Evolutionary conservation across 2,113 vertebrate species (phyloP).

Genomic region (Pygoscelis antarcticus): DNA sequence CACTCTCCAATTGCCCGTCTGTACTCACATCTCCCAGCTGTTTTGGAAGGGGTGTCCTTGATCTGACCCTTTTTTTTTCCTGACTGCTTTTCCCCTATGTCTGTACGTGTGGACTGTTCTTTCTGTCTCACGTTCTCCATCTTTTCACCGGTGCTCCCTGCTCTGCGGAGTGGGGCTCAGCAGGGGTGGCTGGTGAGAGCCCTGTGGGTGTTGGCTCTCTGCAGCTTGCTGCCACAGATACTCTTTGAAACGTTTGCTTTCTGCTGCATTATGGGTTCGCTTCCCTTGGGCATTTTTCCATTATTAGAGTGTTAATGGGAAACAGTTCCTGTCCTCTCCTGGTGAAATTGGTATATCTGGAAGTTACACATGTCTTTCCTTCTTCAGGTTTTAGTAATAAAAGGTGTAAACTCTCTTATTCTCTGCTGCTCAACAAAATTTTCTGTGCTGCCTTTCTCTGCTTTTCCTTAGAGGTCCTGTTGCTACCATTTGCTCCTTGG

Average conservation of each 20-base stretch:
- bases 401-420: background rate
- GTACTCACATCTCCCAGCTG: background rate
- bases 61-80: background rate
- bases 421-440: background rate
- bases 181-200: background rate
- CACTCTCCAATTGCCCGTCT: accelerated
- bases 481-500: background rate
- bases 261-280: background rate
- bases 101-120: background rate
- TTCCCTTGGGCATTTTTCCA: slow-evolving; percentile 36
- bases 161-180: background rate
- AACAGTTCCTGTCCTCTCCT: background rate
- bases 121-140: background rate
- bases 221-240: background rate
- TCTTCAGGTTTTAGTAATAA: background rate
- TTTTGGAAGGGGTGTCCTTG: background rate
- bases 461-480: background rate
- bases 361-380: background rate
- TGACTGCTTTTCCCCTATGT: background rate
- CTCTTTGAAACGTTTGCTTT: background rate
- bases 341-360: background rate
- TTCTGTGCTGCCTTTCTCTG: background rate
- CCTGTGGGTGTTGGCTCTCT: background rate
- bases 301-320: slow-evolving; percentile 24
- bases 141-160: background rate